Evolutionary conservation across 1,140 invertebrate species (phyloP), one percentile per base, ranked within the genome.

Genomic region (Kradibia gibbosae): DNA sequence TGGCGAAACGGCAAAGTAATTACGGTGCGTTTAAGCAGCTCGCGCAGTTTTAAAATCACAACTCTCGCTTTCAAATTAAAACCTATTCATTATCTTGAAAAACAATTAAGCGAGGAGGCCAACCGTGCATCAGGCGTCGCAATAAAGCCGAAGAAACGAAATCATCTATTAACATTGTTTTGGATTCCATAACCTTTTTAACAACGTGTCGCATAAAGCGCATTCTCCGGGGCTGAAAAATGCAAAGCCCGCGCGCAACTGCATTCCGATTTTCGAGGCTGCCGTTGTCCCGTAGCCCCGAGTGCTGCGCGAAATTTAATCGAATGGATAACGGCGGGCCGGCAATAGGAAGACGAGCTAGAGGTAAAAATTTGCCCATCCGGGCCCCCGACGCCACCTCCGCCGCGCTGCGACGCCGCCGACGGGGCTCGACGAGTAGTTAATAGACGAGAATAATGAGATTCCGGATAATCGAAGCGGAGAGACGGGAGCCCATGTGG

Each of bases 401-500:
- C 7, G 17, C 45, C 45, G 8, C 8, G 17, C 7, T 17, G 7
- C 45, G 8, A 7, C 45, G 17, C 17, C 17, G 45, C 22, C 55
- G 55, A 25, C 25, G 25, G 31, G 25, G 7, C 34, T 70, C 31
- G 2, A 7, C 13, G n/a, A 57, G 28, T 65, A 62, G 34, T 62
- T 77, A 77, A 67, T 78, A 78, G 76, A 78, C 7, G 28, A 34
- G 62, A 71, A 78, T 78, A 78, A 78, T 71, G 77, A 78, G 36
- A 78, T 78, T 78, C 62, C 34, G 48, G 13, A 28, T 50, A 70
- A 78, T 71, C 62, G 77, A 55, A 53, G 48, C 48, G 65, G 1
- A 20, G 36, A 72, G 78, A 50, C 4, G 22, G 17, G 53, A 60
- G 20, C 15, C 8, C 8, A 48, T n/a, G 45, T 25, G 15, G 20